A percentile compares a stretch with the other conserved stretches of the same genome.
phyloP scores from a whole-genome alignment of 2,888 invertebrate species.

The Latrodectus hesperus region DNA sequence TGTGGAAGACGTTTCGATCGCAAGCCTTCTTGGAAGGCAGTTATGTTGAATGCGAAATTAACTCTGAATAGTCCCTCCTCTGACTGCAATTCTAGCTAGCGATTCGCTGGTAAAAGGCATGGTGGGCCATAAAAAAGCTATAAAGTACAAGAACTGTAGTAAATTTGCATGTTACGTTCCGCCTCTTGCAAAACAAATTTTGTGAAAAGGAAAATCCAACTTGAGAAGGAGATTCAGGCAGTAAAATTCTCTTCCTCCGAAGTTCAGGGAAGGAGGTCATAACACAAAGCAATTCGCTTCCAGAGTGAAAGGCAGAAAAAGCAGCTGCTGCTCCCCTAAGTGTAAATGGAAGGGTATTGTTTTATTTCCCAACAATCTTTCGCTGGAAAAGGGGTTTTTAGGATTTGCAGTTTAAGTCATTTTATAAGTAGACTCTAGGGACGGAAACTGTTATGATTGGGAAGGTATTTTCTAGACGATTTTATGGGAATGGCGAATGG shows the following conservation, averaged over 20 bases:
- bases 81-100: constrained; percentile 16
- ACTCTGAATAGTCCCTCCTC: constrained; percentile 35
- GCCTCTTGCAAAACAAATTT: constrained; percentile 54
- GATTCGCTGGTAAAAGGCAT: constrained; percentile 42
- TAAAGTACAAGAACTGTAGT: constrained; percentile 43
- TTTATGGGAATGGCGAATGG: too few relatives aligned
- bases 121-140: constrained; percentile 43
- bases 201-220: constrained; percentile 40
- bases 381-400: not conserved
- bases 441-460: not conserved
- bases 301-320: constrained; percentile 32
- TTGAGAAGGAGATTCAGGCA: constrained; percentile 7
- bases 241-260: constrained; percentile 32
- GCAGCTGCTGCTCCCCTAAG: constrained; percentile 35
- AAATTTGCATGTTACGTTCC: constrained; percentile 60
- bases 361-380: not conserved
- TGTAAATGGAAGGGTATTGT: constrained; percentile 9
- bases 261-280: constrained; percentile 46
- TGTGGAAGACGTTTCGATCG: not conserved
- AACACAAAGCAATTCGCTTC: constrained; percentile 55
- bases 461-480: too few relatives aligned
- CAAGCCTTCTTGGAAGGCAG: constrained; percentile 19
- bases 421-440: not conserved
- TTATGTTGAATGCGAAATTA: constrained; percentile 56
- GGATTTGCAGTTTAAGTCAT: not conserved